phyloP scores from a whole-genome alignment of 1,140 invertebrate species.

The Pseudomyrmex pallidus region DNA sequence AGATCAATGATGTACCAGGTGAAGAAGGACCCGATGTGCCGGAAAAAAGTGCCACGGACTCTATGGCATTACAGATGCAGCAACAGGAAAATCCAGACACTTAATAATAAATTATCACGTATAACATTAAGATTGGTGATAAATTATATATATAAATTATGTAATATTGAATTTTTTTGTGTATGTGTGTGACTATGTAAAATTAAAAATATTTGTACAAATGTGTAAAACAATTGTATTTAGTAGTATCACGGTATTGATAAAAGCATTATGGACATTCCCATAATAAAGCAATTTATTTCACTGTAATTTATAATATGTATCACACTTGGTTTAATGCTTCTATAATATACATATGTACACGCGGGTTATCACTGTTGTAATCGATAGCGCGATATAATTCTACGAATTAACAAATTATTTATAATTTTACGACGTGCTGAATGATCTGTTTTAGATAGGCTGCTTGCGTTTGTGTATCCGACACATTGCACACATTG shows the following conservation, averaged over 20 bases:
- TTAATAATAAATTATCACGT: constrained; percentile 28
- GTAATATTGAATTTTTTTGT: too few relatives aligned
- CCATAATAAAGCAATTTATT: constrained; percentile 78
- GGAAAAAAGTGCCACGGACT: constrained; percentile 78
- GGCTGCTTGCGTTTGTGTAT: constrained; percentile 59
- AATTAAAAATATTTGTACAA: too few relatives aligned
- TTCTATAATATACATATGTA: constrained; percentile 80
- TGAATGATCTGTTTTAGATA: constrained; percentile 65
- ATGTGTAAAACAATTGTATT: neutral
- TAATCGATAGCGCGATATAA: constrained; percentile 63
- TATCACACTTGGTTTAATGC: constrained; percentile 76
- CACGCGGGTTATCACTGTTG: constrained; percentile 71
- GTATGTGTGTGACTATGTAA: too few relatives aligned
- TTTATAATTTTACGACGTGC: constrained; percentile 71
- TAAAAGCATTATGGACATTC: neutral
- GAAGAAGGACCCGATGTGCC: constrained; percentile 78
- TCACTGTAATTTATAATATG: constrained; percentile 75
- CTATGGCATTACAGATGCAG: constrained; percentile 77
- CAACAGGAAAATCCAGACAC: constrained; percentile 67
- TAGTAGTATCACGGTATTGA: neutral
- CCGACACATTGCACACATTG: constrained; percentile 51
- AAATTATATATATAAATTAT: constrained; percentile 13
- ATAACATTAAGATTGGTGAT: neutral
- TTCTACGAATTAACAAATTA: constrained; percentile 68
- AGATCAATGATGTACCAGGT: constrained; percentile 77